A percentile compares a stretch with the other conserved stretches of the same genome.
These are phyloP conservation scores for Gobius niger DNA, from an alignment of 2,113 vertebrate species.

Conservation along the genomic window DNA sequence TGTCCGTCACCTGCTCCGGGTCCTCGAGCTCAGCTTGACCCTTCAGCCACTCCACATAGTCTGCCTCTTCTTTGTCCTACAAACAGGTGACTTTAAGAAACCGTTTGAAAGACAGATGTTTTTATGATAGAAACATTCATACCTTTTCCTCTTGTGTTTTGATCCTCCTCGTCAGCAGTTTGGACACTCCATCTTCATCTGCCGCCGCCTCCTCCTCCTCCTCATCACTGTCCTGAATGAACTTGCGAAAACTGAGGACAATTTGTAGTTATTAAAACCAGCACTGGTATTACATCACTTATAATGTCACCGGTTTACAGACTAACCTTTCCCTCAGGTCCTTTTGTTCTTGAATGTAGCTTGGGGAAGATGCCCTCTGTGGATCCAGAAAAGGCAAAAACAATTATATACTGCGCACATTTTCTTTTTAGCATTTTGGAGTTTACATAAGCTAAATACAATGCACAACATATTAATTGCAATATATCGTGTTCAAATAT, in stretches of 20 bases:
- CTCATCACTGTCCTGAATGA: slow-evolving; percentile 82
- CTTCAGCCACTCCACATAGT: slow-evolving; percentile 87
- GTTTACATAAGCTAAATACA: too few species aligned
- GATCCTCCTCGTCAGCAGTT: slow-evolving; percentile 76
- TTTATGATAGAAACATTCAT: neutral
- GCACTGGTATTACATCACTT: neutral
- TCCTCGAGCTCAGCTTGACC: slow-evolving; percentile 77
- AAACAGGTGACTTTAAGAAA: neutral
- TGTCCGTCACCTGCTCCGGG: slow-evolving; percentile 76
- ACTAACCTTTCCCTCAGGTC: slow-evolving; percentile 83
- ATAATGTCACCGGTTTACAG: neutral
- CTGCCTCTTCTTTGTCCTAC: slow-evolving; percentile 84
- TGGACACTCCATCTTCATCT: slow-evolving; percentile 26
- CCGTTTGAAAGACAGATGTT: neutral
- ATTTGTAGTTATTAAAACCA: neutral
- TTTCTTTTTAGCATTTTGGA: too few species aligned
- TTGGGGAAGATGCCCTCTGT: slow-evolving; percentile 77
- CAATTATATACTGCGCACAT: fast-evolving
- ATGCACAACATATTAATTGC: too few species aligned
- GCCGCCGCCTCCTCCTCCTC: slow-evolving; percentile 30
- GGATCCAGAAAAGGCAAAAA: neutral
- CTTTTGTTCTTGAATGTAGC: slow-evolving; percentile 86
- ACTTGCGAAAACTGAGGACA: slow-evolving; percentile 78
- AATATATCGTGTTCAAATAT: neutral
- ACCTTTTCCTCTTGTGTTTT: slow-evolving; percentile 85